These are phyloP conservation scores for Taurulus bubalis DNA, from an alignment of 2,113 vertebrate species.

Conservation along the genomic window DNA sequence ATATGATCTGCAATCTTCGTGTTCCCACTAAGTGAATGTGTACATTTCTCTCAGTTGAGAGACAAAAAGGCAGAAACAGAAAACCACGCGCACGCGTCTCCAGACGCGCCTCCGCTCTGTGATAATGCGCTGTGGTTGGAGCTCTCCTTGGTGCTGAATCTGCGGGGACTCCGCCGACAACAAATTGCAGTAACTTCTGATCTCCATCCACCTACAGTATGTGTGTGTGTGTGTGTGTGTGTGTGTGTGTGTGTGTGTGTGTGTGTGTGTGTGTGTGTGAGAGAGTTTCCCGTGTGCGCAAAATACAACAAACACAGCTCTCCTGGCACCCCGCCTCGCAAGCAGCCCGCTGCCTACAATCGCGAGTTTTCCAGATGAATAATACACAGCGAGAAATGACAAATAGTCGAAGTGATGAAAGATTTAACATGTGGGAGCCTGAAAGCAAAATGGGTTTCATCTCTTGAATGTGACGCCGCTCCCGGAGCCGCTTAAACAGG, in stretches of 20 bases:
- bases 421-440: conserved; percentile 65
- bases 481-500: conserved; percentile 61
- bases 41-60: background rate
- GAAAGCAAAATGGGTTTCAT: conserved; percentile 64
- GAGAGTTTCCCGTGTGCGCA: conserved; percentile 4
- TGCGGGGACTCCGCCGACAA: conserved; percentile 4
- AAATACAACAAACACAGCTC: conserved; percentile 51
- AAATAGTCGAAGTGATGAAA: conserved; percentile 68
- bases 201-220: conserved; percentile 31
- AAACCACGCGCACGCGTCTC: background rate
- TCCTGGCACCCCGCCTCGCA: conserved; percentile 21
- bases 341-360: conserved; percentile 41
- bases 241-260: background rate
- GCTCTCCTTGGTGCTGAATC: conserved; percentile 72
- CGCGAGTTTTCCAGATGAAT: conserved; percentile 65
- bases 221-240: conserved; percentile 2
- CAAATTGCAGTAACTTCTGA: conserved; percentile 52
- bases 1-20: background rate
- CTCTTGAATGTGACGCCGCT: conserved; percentile 65
- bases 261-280: conserved; percentile 2
- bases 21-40: background rate
- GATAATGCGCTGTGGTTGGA: conserved; percentile 6
- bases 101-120: background rate
- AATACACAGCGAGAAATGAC: conserved; percentile 67
- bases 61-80: background rate